Conservation (phyloP, 2,888 invertebrate species). For the Microctonus hyperodae region DNA sequence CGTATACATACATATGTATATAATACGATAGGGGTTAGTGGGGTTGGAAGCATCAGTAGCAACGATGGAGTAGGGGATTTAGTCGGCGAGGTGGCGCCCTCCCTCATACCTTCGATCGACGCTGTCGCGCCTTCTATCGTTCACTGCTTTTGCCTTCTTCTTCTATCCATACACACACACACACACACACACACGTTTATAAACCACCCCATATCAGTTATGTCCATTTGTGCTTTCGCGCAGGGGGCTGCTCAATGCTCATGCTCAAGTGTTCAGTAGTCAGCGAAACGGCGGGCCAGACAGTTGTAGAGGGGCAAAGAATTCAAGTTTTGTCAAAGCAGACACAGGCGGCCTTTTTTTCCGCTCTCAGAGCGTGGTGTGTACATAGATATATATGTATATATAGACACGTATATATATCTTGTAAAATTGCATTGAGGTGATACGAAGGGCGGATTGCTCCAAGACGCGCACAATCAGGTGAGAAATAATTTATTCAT, state of each 20-base stretch:
- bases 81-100: constrained; percentile 56
- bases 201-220: neutral
- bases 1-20: neutral
- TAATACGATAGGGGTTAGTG: no score
- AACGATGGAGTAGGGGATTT: constrained; percentile 27
- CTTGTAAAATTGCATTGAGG: neutral
- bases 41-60: neutral
- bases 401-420: no score
- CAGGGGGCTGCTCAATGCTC: constrained; percentile 20
- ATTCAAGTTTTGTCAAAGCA: neutral
- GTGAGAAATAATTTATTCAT: neutral
- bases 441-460: neutral
- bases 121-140: constrained; percentile 38
- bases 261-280: constrained; percentile 42
- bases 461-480: neutral
- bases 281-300: constrained; percentile 51
- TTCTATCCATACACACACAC: neutral
- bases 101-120: constrained; percentile 55
- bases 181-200: neutral
- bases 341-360: neutral
- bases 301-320: constrained; percentile 16
- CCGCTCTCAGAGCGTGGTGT: neutral
- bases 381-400: neutral
- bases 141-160: constrained; percentile 24
- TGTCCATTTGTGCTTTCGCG: constrained; percentile 27